phyloP scores from a whole-genome alignment of 2,888 invertebrate genomes.

The Andrena bicolor region DNA sequence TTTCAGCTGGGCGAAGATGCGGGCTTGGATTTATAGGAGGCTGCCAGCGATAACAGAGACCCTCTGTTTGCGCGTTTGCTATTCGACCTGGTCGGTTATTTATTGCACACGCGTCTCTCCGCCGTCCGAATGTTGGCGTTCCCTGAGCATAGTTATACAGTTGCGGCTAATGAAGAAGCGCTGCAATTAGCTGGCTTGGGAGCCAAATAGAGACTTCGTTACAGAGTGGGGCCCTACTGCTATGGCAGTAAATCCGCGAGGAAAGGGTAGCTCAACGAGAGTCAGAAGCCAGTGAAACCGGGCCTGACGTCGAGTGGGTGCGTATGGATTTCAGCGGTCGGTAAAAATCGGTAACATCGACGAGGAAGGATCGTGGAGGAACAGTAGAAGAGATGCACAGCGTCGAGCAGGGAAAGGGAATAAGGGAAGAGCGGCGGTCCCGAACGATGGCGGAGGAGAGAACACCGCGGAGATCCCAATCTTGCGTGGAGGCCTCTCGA shows the following conservation, averaged over 20 bases:
- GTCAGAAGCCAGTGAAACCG: slow-evolving; percentile 45
- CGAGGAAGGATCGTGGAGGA: slow-evolving; percentile 23
- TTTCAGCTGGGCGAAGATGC: slow-evolving; percentile 50
- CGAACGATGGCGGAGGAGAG: slow-evolving; percentile 65
- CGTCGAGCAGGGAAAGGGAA: slow-evolving; percentile 58
- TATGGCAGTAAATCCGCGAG: slow-evolving; percentile 31
- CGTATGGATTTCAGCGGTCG: slow-evolving; percentile 54
- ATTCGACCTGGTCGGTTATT: slow-evolving; percentile 32
- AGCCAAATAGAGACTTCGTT: slow-evolving; percentile 58
- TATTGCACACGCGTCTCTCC: slow-evolving; percentile 8
- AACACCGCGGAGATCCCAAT: slow-evolving; percentile 80
- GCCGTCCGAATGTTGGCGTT: background rate
- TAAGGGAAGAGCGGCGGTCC: slow-evolving; percentile 52
- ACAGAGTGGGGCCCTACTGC: slow-evolving; percentile 10
- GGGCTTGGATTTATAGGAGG: slow-evolving; percentile 57
- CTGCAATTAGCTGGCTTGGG: slow-evolving; percentile 7
- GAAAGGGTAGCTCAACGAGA: slow-evolving; percentile 38
- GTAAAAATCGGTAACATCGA: slow-evolving; percentile 70
- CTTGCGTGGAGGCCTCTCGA: slow-evolving; percentile 80
- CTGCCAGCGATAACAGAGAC: slow-evolving; percentile 38
- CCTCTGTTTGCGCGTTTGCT: slow-evolving; percentile 31
- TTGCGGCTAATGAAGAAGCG: background rate
- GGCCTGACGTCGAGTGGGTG: slow-evolving; percentile 31
- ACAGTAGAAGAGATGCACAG: slow-evolving; percentile 33
- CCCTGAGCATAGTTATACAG: background rate